phyloP scores from a whole-genome alignment of 1,140 invertebrate species.

The Procambarus virginalis region DNA sequence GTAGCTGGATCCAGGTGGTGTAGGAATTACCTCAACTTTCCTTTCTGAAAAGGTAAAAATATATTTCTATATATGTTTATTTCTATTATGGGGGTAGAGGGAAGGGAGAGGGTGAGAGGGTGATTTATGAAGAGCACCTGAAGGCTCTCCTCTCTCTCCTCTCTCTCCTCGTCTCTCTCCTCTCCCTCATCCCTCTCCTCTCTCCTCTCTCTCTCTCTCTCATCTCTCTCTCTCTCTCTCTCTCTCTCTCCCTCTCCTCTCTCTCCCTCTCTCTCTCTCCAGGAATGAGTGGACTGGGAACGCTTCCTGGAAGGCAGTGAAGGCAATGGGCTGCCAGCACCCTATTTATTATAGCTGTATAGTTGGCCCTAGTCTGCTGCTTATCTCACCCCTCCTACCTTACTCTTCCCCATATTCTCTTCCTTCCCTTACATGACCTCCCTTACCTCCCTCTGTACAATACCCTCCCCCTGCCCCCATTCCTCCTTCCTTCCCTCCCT shows the following conservation, averaged over 20 bases:
- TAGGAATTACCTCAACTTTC: no score
- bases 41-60: no score
- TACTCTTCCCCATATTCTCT: not conserved
- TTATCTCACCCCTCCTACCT: no score
- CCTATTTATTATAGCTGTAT: no score
- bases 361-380: no score
- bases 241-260: not conserved
- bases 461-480: no score
- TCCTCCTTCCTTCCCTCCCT: no score
- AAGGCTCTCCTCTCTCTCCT: not conserved
- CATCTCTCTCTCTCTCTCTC: constrained; percentile 17
- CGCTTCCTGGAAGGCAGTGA: no score
- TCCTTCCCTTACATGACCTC: not conserved
- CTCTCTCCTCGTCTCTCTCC: not conserved
- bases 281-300: not conserved
- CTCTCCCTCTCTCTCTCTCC: not conserved
- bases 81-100: not conserved
- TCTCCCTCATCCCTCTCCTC: not conserved
- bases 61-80: no score
- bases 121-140: not conserved
- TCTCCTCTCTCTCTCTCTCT: not conserved
- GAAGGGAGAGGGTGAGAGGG: not conserved
- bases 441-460: not conserved
- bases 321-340: no score
- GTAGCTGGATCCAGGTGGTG: no score